These are phyloP conservation scores for Stenodera caucasica DNA, from an alignment of 2,888 invertebrate species.

Conservation along the genomic window DNA sequence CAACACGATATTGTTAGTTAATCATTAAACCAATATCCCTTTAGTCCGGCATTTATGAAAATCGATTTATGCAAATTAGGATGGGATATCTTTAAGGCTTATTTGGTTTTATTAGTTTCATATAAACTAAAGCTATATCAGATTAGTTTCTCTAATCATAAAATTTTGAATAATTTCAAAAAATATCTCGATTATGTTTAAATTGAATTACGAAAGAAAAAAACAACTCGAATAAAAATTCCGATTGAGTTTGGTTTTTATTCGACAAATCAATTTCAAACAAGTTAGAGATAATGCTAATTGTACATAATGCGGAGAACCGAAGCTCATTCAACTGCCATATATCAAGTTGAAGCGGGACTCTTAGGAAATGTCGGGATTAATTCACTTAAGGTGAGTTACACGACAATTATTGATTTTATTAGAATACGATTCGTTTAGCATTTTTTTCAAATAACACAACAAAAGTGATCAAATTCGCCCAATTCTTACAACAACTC, in stretches of 20 bases:
- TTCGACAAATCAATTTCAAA: background rate
- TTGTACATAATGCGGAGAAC: slow-evolving; percentile 3
- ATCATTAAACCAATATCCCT: slow-evolving; percentile 37
- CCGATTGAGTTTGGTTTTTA: background rate
- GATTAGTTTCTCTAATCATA: background rate
- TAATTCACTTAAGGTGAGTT: slow-evolving; percentile 20
- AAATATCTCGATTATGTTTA: too few species aligned
- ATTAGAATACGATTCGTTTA: slow-evolving; percentile 9
- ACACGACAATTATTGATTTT: slow-evolving; percentile 19
- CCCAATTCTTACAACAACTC: too few species aligned
- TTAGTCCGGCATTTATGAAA: slow-evolving; percentile 33
- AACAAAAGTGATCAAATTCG: too few species aligned
- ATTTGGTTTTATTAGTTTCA: background rate
- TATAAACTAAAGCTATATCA: background rate
- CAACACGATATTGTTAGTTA: slow-evolving; percentile 33
- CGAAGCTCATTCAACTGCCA: background rate
- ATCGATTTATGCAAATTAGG: slow-evolving; percentile 40
- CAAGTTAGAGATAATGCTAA: background rate
- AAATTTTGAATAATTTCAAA: too few species aligned
- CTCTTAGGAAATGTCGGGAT: slow-evolving; percentile 3
- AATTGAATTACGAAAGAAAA: too few species aligned
- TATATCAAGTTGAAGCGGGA: slow-evolving; percentile 5
- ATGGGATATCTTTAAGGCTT: background rate
- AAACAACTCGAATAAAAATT: too few species aligned
- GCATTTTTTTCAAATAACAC: too few species aligned